phyloP scores from a whole-genome alignment of 2,797 vertebrate species.

The Mastacembelus armatus region DNA sequence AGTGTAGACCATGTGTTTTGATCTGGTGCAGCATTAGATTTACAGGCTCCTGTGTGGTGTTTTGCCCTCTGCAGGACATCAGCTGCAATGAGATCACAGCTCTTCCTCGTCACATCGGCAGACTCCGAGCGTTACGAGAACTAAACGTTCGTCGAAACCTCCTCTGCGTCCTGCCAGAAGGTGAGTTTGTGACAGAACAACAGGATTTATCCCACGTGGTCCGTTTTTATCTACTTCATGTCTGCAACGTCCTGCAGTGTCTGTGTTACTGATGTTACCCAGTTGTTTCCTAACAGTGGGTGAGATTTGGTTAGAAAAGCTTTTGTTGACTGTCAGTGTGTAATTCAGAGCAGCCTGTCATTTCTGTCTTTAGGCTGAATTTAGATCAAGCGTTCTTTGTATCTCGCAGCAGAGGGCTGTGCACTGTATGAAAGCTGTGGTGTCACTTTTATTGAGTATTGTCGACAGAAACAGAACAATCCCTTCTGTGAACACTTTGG shows the following conservation, averaged over 20 bases:
- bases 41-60: neutral
- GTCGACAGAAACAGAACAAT: constrained; percentile 1
- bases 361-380: neutral
- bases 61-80: constrained; percentile 87
- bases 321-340: neutral
- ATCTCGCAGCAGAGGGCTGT: neutral
- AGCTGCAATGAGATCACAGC: constrained; percentile 96
- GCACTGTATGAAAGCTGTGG: neutral
- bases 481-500: neutral
- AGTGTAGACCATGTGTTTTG: too few relatives aligned
- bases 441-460: neutral
- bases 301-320: too few relatives aligned
- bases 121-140: constrained; percentile 89
- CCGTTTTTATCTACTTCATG: too few relatives aligned
- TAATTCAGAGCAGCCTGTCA: neutral
- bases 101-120: constrained; percentile 91
- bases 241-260: too few relatives aligned
- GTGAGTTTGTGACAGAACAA: constrained; percentile 75
- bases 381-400: neutral
- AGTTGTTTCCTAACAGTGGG: fast-evolving
- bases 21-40: too few relatives aligned
- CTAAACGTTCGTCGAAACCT: constrained; percentile 94
- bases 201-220: too few relatives aligned
- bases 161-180: constrained; percentile 93
- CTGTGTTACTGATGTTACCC: too few relatives aligned